Evolutionary conservation across 2,113 vertebrate genomes (phyloP).

Genomic region (Scomber colias): DNA sequence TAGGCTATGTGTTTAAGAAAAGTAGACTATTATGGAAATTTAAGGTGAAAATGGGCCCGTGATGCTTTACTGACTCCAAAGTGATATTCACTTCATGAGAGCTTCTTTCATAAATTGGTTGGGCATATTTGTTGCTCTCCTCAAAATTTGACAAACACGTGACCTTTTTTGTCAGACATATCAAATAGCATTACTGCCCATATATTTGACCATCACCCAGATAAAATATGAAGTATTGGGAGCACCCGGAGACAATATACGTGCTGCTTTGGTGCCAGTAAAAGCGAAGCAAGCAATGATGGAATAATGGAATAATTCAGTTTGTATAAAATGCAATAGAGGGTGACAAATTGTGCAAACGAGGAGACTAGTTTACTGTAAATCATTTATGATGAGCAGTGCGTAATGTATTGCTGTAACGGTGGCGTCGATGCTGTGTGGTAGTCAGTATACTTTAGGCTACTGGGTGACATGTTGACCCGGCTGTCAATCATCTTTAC

Average conservation of each 20-base stretch:
- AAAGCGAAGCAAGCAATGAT: not conserved
- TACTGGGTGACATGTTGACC: not conserved
- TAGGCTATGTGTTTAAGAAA: constrained; percentile 11
- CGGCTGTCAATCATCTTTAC: constrained; percentile 25
- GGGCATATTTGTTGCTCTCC: not conserved
- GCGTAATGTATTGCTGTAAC: not conserved
- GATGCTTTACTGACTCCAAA: constrained; percentile 13
- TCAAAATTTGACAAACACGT: not conserved
- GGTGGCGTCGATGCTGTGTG: not conserved
- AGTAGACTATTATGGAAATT: constrained; percentile 30
- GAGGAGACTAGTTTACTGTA: not conserved
- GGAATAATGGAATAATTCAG: not conserved
- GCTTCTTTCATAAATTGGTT: not conserved
- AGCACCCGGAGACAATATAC: not conserved
- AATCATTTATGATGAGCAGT: not conserved
- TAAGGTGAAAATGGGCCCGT: constrained; percentile 4
- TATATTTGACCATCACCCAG: no score
- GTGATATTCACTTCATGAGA: not conserved
- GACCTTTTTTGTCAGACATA: not conserved
- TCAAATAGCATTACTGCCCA: not conserved
- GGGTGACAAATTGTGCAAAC: not conserved
- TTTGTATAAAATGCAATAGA: no score
- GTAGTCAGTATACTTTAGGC: not conserved
- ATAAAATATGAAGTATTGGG: not conserved
- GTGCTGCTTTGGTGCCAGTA: not conserved